These are phyloP conservation scores for Calyptomena viridis DNA, from an alignment of 2,113 vertebrate species.

Conservation along the genomic window DNA sequence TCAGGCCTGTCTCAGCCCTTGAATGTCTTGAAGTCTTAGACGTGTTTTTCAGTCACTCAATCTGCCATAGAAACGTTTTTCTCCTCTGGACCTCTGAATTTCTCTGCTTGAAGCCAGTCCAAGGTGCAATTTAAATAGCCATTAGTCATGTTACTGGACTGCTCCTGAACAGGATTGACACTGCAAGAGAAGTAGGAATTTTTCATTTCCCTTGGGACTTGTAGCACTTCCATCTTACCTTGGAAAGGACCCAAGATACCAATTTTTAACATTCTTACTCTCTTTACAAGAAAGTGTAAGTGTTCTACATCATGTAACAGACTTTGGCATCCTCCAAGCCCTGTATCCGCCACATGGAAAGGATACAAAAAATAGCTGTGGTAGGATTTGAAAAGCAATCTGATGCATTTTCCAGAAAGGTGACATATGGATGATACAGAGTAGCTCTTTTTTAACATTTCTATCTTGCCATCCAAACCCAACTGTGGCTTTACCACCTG, in stretches of 20 bases:
- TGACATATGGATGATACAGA: not conserved
- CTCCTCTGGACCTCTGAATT: not conserved
- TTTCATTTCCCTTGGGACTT: not conserved
- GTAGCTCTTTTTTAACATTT: not conserved
- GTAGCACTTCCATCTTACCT: not conserved
- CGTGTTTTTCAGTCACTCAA: not conserved
- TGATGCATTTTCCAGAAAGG: not conserved
- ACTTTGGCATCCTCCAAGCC: not conserved
- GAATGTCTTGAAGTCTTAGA: not conserved
- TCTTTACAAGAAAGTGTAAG: not conserved
- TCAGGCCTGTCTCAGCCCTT: not conserved
- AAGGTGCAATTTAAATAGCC: not conserved
- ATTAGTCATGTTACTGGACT: not conserved
- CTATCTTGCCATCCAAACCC: not conserved
- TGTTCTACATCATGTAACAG: not conserved
- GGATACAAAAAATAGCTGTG: not conserved
- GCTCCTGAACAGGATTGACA: not conserved
- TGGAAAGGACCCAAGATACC: conserved; percentile 1
- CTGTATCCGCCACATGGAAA: not conserved
- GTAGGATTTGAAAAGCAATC: not conserved
- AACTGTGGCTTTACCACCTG: not conserved
- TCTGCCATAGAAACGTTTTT: not conserved
- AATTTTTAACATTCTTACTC: not conserved
- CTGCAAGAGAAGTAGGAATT: not conserved
- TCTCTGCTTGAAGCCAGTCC: not conserved